Conservation (phyloP, 2,888 invertebrate genomes). For the Julus scandinavius region DNA sequence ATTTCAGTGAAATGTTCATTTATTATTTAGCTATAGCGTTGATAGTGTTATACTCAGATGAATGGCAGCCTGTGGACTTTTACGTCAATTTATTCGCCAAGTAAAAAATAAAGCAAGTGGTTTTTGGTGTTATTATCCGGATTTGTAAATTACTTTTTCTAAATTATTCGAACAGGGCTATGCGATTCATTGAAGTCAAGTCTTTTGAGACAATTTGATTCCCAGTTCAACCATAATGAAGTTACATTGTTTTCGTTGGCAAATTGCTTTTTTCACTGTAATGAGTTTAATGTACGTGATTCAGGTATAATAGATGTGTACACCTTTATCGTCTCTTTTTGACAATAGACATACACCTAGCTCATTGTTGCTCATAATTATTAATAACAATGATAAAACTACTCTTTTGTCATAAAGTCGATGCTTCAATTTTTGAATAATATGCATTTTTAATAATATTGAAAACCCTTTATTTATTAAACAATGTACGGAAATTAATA, state of each 20-base stretch:
- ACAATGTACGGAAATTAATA: no score
- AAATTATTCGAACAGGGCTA: not conserved
- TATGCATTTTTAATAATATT: no score
- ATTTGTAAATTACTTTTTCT: not conserved
- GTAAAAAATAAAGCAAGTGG: slow-evolving; percentile 11
- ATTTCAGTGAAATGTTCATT: not conserved
- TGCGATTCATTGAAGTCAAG: not conserved
- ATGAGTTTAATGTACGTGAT: not conserved
- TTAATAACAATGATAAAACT: no score
- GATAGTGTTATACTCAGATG: not conserved
- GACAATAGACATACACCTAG: no score
- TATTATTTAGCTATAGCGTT: not conserved
- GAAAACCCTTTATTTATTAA: no score
- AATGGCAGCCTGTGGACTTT: not conserved
- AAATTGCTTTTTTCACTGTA: not conserved
- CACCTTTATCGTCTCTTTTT: no score
- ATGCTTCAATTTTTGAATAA: no score
- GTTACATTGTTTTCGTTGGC: not conserved
- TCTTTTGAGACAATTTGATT: not conserved
- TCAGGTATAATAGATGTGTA: no score
- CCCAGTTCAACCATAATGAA: not conserved
- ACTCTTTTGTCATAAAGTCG: no score
- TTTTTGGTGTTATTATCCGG: slow-evolving; percentile 28
- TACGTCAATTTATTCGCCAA: not conserved
- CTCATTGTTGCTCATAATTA: no score